Base-by-base conservation (phyloP, 2,888 invertebrate species). In the Cloeon dipterum region DNA sequence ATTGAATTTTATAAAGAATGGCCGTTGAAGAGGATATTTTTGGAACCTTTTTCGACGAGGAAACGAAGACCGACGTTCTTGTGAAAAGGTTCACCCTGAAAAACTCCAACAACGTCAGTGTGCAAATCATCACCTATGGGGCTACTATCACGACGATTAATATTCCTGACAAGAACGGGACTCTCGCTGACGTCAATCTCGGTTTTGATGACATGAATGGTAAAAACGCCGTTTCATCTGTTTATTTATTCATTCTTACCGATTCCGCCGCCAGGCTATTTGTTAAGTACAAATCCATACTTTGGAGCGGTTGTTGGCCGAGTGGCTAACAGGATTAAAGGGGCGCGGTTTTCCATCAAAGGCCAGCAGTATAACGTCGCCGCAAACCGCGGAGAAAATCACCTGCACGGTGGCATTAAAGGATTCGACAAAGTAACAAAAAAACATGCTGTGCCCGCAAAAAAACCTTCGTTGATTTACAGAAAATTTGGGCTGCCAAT, bases 261-360 rank as follows among this genome's bases (percentile, higher is more conserved):
- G n/a, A n/a, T n/a, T n/a, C n/a, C n/a, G n/a, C n/a, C n/a, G n/a
- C n/a, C 49, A 76, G 81, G 74, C 36, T 82, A 81, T 50, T 59
- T 67, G 29, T 62, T 65, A 44, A 51, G 58, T 1, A 51, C 59
- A n/a, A 79, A 81, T 50, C 77, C 77, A 0, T 89, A 88, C 52
- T 81, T 91, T 50, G 93, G 93, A 4, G 75, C 79, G 1, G 74
- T 83, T 0, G 65, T 91, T 39, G 93, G 93, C 2, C 66, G 91
- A 34, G 79, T 81, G 18, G 83, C 82, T 2, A 91, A 89, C 56
- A 63, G 77, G 33, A 74, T 88, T 41, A 69, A 64, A 0, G 68
- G 72, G 18, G 85, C 72, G 0, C 63, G 64, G 41, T 78, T 88
- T 51, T 53, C 53, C 3, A 58, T 89, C 2, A 68, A 72, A 35